These are phyloP conservation scores for Acestrorhynchus altus DNA, from an alignment of 2,797 vertebrate species.

Conservation along the genomic window DNA sequence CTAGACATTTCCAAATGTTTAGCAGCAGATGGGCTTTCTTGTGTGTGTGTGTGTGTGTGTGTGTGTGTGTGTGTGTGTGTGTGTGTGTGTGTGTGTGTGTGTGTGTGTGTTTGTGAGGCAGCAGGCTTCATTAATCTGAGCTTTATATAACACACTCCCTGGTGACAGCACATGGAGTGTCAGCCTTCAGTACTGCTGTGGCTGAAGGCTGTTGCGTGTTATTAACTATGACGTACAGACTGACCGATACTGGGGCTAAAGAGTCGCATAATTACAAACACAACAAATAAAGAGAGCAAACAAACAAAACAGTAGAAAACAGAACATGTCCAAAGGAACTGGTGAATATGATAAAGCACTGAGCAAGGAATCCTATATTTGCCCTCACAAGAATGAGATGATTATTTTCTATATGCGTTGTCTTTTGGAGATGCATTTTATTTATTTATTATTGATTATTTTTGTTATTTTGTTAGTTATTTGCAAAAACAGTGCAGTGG, in stretches of 20 bases:
- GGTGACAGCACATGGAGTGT: slow-evolving; percentile 28
- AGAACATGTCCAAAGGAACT: too few species aligned
- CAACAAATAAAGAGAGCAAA: too few species aligned
- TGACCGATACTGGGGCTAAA: neutral
- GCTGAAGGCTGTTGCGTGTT: slow-evolving; percentile 12
- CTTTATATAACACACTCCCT: slow-evolving; percentile 30
- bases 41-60: slow-evolving; percentile 45
- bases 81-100: slow-evolving; percentile 44
- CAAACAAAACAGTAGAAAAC: too few species aligned
- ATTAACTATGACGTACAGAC: neutral
- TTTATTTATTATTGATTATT: too few species aligned
- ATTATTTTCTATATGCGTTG: too few species aligned
- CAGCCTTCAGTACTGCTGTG: slow-evolving; percentile 28
- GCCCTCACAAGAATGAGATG: too few species aligned
- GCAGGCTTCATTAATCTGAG: slow-evolving; percentile 51
- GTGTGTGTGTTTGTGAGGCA: slow-evolving; percentile 33
- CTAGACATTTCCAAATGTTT: slow-evolving; percentile 24
- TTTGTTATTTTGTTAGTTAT: too few species aligned
- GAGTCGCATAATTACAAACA: neutral
- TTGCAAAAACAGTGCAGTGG: too few species aligned
- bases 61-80: slow-evolving; percentile 36
- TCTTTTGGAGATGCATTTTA: too few species aligned
- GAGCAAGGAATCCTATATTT: too few species aligned
- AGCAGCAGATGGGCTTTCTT: slow-evolving; percentile 37
- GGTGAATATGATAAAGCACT: too few species aligned